phyloP scores from a whole-genome alignment of 1,140 invertebrate genomes.

The Caligus rogercresseyi region DNA sequence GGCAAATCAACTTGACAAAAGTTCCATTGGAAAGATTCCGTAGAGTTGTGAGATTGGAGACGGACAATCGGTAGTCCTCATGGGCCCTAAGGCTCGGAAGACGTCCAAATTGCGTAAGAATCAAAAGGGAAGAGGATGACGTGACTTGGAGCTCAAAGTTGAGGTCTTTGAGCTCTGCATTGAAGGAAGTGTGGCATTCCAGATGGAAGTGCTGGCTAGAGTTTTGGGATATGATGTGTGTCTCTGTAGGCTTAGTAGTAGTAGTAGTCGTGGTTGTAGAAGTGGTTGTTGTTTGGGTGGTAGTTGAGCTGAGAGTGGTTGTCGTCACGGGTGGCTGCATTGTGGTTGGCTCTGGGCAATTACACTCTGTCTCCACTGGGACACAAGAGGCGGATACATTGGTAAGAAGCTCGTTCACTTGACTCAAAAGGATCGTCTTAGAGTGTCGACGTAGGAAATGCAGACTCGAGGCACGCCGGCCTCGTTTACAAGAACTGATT shows the following conservation, averaged over 20 bases:
- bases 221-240: neutral
- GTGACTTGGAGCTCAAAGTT: neutral
- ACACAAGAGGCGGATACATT: neutral
- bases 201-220: neutral
- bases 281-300: neutral
- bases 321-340: too few species aligned
- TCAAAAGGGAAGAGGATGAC: neutral
- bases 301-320: neutral
- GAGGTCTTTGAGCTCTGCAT: neutral
- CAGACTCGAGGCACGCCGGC: neutral
- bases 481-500: neutral
- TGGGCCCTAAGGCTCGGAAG: neutral
- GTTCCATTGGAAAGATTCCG: neutral
- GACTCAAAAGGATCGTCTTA: neutral
- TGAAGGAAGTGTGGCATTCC: neutral
- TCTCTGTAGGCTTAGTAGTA: neutral
- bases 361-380: neutral
- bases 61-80: neutral
- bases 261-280: neutral
- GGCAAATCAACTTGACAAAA: neutral
- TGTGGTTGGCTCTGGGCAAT: neutral
- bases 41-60: neutral
- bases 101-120: neutral
- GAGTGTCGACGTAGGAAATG: neutral
- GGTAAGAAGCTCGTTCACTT: neutral